Base-by-base conservation (phyloP, 2,888 invertebrate genomes). In the Cerastis leucographa region DNA sequence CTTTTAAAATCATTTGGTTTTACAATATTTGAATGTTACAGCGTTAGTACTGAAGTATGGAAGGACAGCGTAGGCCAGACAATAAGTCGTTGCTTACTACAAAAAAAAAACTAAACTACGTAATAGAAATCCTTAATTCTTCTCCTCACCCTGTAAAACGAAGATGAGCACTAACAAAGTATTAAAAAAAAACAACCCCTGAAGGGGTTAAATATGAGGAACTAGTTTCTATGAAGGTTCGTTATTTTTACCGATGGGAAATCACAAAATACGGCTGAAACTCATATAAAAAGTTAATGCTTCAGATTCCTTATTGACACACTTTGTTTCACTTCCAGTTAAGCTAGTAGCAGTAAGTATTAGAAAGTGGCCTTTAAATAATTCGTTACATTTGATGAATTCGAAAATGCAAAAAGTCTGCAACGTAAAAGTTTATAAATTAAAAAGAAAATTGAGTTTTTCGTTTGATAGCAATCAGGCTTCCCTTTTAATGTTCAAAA, bases 361-460 rank as follows among this genome's bases (percentile, higher is more conserved):
- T 17, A 25, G 17, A 42, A 42, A 44, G 44, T 17, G 11, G 11
- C 9, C 9, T 14, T 42, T 42, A 42, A 19, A 56, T 70, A 8
- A 8, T 65, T 49, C 49, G n/a, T 14, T 11, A 51, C 22, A 51
- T 40, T 66, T 51, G 6, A 49, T 29, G 40, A 29, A 70, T 56
- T 56, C 17, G 35, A 22, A 64, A 56, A 56, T 49, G 9, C n/a
- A 65, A 72, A 81, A 62, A 46, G 62, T 25, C 66, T 59, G 14
- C 49, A 25, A 49, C 44, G 49, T 44, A 46, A 81, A 80, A 64
- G 51, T 71, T 68, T 64, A 62, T 61, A 76, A 80, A 83, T 86
- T 78, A 80, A 86, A 84, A 86, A 82, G 78, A 84, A 86, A 86
- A 84, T 86, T 85, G 85, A 80, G 67, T 65, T 54, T 77, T 86